Percentiles rank a stretch among this genome's conserved stretches.
These are phyloP conservation scores for Nezara viridula DNA, from an alignment of 2,888 invertebrate species.

Conservation along the genomic window DNA sequence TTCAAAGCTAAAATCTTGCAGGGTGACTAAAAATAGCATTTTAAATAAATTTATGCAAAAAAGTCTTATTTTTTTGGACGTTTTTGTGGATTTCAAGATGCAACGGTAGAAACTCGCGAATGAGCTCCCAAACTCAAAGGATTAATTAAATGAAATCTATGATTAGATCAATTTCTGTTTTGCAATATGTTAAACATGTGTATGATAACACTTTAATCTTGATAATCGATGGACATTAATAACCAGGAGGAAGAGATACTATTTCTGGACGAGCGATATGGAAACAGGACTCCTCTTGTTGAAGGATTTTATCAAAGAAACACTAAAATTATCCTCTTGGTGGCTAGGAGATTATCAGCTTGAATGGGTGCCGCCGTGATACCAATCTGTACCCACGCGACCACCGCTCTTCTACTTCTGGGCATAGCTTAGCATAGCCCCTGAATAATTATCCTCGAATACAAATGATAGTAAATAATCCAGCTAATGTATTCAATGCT, in stretches of 20 bases:
- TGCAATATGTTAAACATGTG: too few relatives aligned
- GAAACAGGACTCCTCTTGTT: neutral
- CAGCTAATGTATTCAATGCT: neutral
- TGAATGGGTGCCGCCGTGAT: neutral
- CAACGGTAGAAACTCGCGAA: too few relatives aligned
- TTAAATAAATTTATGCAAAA: too few relatives aligned
- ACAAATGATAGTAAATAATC: neutral
- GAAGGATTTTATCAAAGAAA: neutral
- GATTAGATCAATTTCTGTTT: too few relatives aligned
- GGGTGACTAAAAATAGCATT: too few relatives aligned
- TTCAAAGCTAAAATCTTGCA: too few relatives aligned
- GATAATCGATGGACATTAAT: neutral
- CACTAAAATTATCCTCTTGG: neutral
- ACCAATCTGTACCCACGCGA: neutral
- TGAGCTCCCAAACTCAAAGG: too few relatives aligned
- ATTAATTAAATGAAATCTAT: too few relatives aligned
- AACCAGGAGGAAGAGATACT: neutral
- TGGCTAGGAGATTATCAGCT: neutral
- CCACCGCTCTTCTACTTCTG: neutral
- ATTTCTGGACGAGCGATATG: neutral
- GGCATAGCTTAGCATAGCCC: neutral
- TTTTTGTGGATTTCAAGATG: too few relatives aligned
- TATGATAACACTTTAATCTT: neutral
- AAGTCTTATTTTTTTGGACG: too few relatives aligned
- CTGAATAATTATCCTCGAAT: neutral